Evolutionary conservation across 2,888 invertebrate species (phyloP).

Genomic region (Eugnorisma glareosa): DNA sequence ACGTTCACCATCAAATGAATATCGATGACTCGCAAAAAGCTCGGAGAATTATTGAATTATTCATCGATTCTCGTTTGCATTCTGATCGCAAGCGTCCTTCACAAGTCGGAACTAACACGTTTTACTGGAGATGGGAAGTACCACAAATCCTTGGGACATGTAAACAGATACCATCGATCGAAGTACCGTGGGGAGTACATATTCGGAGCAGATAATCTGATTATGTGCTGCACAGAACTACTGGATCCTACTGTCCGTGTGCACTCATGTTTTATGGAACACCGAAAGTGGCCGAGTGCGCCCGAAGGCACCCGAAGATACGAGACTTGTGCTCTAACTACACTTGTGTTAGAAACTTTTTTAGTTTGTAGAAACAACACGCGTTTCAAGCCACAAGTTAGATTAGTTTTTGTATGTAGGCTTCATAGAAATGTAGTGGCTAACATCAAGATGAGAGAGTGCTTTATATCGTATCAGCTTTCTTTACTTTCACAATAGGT

Average conservation of each 20-base stretch:
- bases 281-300: constrained; percentile 39
- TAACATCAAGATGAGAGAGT: constrained; percentile 28
- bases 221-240: constrained; percentile 46
- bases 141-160: constrained; percentile 64
- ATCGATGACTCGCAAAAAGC: constrained; percentile 77
- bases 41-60: constrained; percentile 74
- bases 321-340: constrained; percentile 41
- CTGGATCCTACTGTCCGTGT: constrained; percentile 40
- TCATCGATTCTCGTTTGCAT: constrained; percentile 78
- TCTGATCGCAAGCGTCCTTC: constrained; percentile 71
- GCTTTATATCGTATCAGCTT: constrained; percentile 18
- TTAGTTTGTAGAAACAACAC: constrained; percentile 49
- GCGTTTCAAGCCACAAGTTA: constrained; percentile 54
- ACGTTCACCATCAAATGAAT: constrained; percentile 73
- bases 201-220: constrained; percentile 51
- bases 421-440: constrained; percentile 22
- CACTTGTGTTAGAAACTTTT: constrained; percentile 53
- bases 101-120: constrained; percentile 68
- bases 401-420: constrained; percentile 58
- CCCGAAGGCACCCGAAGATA: constrained; percentile 46
- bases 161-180: constrained; percentile 64
- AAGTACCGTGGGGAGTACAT: constrained; percentile 29
- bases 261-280: constrained; percentile 62
- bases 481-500: constrained; percentile 22
- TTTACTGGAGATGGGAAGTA: constrained; percentile 43